Conservation (phyloP, 2,797 vertebrate species). For the Epinephelus malabaricus region DNA sequence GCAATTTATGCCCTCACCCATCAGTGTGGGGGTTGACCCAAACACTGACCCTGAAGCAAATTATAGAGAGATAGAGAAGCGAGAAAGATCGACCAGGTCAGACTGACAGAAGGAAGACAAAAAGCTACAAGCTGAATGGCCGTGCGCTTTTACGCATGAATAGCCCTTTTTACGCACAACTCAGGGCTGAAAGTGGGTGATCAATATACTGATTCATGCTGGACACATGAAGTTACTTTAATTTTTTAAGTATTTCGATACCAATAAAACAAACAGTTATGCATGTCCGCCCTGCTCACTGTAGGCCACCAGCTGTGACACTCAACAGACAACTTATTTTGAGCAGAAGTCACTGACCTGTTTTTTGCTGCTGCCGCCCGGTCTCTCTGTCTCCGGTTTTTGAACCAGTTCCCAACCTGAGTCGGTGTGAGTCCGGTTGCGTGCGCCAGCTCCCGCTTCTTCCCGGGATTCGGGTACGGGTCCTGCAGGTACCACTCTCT, state of each 20-base stretch:
- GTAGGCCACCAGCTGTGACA: no score
- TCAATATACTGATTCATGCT: neutral
- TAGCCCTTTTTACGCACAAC: slow-evolving; percentile 58
- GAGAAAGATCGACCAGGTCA: slow-evolving; percentile 27
- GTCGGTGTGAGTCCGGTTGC: slow-evolving; percentile 97
- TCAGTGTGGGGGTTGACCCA: slow-evolving; percentile 43
- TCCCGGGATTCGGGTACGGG: slow-evolving; percentile 97
- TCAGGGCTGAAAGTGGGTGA: neutral
- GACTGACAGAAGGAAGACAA: slow-evolving; percentile 31
- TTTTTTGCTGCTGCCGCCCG: slow-evolving; percentile 97
- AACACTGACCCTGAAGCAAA: slow-evolving; percentile 67
- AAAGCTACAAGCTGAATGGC: slow-evolving; percentile 46
- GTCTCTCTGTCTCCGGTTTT: slow-evolving; percentile 97
- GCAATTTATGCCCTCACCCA: slow-evolving; percentile 27
- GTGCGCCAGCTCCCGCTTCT: slow-evolving; percentile 98
- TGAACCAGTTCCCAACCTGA: slow-evolving; percentile 99
- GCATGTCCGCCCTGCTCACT: no score
- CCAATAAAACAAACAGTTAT: neutral
- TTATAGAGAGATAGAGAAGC: neutral
- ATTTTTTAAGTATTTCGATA: neutral
- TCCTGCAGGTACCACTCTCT: slow-evolving; percentile 99
- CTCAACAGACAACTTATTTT: neutral
- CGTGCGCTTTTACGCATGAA: slow-evolving; percentile 73
- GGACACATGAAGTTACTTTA: neutral
- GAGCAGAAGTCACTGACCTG: slow-evolving; percentile 86